Base-by-base conservation (phyloP, 37 sponge, comb jelly and placozoan species). In the Tethya wilhelma region DNA sequence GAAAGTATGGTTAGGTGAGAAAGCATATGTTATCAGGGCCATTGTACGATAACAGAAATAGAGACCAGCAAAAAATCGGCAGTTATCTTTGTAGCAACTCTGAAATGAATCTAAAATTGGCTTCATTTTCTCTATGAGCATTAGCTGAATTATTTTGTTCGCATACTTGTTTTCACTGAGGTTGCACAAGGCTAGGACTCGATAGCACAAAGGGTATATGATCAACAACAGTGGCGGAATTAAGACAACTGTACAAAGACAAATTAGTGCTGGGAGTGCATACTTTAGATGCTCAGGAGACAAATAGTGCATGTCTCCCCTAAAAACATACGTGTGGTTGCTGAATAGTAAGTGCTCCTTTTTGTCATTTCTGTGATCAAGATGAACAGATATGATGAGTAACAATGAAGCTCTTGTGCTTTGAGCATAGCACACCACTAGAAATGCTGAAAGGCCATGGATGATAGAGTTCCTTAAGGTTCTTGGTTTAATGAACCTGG, bases 21-120 rank as follows among this genome's bases (percentile, higher is more conserved):
- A 38, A 38, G 46, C 29, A 29, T 44, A 64, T 19, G 40, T 20
- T 8, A 28, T 17, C 1, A 77, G 64, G 6, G 64, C 25, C 0
- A 34, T 29, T 0, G 64, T 33, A 43, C 78, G 40, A n/a, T 77
- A 77, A 7, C 63, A 6, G 45, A 77, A 77, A 29, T 73, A 73
- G 5, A 73, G 38, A 28, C 74, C 74, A 56, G 74, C 74, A 73
- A 73, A 73, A 23, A 77, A 77, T 25, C 78, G 33, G 46, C 2
- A 44, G 4, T 44, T 77, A 30, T 77, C 78, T 26, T 64, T 77
- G 60, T 41, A 77, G 46, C 78, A 64, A 26, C 64, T 44, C 45
- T 77, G 78, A 59, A 77, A 77, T 1, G 40, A 28, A 26, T 77
- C 78, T 23, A 77, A 17, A 63, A 77, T 14, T 20, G 78, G 78